A percentile compares a stretch with the other conserved stretches of the same genome.
These are phyloP conservation scores for Sphaerodactylus townsendi DNA, from an alignment of 2,113 vertebrate species.

Conservation along the genomic window DNA sequence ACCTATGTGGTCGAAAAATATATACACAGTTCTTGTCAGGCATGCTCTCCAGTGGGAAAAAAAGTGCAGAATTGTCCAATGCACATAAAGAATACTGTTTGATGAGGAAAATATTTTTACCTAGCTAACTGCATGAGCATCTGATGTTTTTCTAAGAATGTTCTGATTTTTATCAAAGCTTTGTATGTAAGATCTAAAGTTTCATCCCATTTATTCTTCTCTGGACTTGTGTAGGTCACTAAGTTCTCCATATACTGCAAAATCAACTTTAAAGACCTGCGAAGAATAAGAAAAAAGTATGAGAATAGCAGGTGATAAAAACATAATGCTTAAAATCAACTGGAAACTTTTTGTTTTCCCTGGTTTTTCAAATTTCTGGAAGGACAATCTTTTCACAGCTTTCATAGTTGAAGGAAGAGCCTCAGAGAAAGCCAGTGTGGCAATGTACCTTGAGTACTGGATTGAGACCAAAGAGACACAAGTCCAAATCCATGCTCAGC, in stretches of 20 bases:
- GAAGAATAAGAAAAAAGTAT: not conserved
- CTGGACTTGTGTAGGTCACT: slow-evolving; percentile 60
- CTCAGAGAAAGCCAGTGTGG: not conserved
- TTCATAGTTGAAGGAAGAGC: not conserved
- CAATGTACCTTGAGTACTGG: too few species aligned
- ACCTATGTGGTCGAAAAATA: too few species aligned
- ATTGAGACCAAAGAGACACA: too few species aligned
- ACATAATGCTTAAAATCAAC: not conserved
- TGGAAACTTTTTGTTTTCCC: not conserved
- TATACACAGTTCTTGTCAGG: too few species aligned
- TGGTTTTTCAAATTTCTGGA: not conserved
- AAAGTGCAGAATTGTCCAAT: not conserved
- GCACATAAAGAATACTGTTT: not conserved
- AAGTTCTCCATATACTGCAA: slow-evolving; percentile 78
- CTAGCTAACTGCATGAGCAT: slow-evolving; percentile 59
- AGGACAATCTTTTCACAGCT: not conserved
- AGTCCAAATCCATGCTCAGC: too few species aligned
- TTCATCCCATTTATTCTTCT: slow-evolving; percentile 79
- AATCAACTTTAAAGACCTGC: slow-evolving; percentile 73
- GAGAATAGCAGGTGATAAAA: not conserved
- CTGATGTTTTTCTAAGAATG: slow-evolving; percentile 56
- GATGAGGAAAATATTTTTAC: not conserved
- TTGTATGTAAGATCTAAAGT: slow-evolving; percentile 48
- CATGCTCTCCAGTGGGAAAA: not conserved
- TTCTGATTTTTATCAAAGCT: slow-evolving; percentile 63